Evolutionary conservation across 2,113 vertebrate genomes (phyloP).

Genomic region (Periophthalmodon schlosseri): DNA sequence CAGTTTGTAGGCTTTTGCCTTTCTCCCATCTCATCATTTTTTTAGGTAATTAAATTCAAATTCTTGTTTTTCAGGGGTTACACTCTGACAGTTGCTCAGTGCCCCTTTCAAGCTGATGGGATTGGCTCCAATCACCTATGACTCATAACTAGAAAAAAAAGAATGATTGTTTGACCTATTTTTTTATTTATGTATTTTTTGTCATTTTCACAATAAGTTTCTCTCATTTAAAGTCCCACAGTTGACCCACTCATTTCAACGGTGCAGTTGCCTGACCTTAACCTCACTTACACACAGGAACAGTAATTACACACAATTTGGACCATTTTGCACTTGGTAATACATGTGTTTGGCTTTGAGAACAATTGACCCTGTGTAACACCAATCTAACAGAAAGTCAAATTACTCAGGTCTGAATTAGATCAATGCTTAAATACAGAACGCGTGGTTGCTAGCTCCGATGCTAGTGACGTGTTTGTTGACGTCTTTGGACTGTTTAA

Average conservation of each 20-base stretch:
- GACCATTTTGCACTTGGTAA: background rate
- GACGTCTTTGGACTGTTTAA: background rate
- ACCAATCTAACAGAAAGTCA: background rate
- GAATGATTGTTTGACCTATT: too few relatives aligned
- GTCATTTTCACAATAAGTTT: background rate
- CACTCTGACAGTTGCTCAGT: too few relatives aligned
- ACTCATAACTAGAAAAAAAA: too few relatives aligned
- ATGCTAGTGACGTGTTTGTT: conserved; percentile 11
- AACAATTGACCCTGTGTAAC: background rate
- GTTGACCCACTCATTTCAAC: background rate
- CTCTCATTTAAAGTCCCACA: background rate
- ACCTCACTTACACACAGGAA: background rate
- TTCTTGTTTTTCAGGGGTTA: too few relatives aligned
- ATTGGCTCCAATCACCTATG: too few relatives aligned
- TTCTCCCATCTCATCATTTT: too few relatives aligned
- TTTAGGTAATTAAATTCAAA: too few relatives aligned
- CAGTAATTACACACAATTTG: background rate
- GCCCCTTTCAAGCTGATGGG: too few relatives aligned
- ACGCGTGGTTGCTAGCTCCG: background rate
- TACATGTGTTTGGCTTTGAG: background rate
- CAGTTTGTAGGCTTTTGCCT: too few relatives aligned
- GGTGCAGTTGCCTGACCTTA: background rate
- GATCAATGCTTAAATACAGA: background rate
- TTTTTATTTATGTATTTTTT: background rate
- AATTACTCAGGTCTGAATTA: background rate